Percentiles rank a stretch among this genome's conserved stretches.
These are phyloP conservation scores for Sycophaga agraensis DNA, from an alignment of 1,140 invertebrate genomes.

Conservation along the genomic window DNA sequence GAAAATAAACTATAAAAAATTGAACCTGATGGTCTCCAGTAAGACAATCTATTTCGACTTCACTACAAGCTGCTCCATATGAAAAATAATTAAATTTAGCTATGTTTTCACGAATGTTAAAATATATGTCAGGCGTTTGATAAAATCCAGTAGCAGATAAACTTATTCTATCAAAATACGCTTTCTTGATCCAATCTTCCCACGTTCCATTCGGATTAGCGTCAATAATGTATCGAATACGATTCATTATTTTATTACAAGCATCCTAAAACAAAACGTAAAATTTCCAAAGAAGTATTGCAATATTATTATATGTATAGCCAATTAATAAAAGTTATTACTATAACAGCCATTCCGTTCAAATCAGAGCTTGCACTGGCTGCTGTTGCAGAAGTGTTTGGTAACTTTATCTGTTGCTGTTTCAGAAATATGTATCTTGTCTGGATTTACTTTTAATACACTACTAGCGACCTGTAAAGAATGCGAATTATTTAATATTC, in stretches of 20 bases:
- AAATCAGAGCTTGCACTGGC: constrained; percentile 90
- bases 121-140: constrained; percentile 76
- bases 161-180: constrained; percentile 79
- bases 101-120: constrained; percentile 70
- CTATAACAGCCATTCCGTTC: constrained; percentile 91
- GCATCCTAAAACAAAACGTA: constrained; percentile 68
- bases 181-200: constrained; percentile 81
- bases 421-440: constrained; percentile 85
- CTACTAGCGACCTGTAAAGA: constrained; percentile 66
- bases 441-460: constrained; percentile 70
- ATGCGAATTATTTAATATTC: too few relatives aligned
- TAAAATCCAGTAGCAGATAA: constrained; percentile 88
- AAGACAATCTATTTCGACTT: constrained; percentile 86
- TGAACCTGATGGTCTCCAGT: constrained; percentile 81
- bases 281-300: too few relatives aligned
- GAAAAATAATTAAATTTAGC: constrained; percentile 82
- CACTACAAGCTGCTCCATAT: constrained; percentile 75
- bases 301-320: too few relatives aligned
- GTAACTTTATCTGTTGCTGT: constrained; percentile 91
- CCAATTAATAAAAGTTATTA: constrained; percentile 39
- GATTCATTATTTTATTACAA: constrained; percentile 74
- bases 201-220: constrained; percentile 79
- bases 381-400: constrained; percentile 90
- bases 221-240: constrained; percentile 76
- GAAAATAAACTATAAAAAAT: not conserved